These are phyloP conservation scores for Lepidocyrtoides sp. DNA, from an alignment of 2,888 invertebrate species.

Conservation along the genomic window DNA sequence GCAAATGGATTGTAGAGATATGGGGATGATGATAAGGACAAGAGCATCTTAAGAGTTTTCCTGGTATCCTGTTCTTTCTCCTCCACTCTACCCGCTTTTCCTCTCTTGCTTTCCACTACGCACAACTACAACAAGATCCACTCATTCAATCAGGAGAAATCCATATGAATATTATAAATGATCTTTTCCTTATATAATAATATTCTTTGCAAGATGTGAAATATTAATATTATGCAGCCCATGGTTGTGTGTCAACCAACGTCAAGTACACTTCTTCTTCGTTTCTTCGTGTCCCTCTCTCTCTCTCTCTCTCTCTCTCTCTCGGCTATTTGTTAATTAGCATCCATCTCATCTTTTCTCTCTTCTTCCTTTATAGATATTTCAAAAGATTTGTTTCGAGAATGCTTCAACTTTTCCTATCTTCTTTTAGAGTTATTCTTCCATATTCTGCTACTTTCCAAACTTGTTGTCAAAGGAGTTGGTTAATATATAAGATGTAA, in stretches of 20 bases:
- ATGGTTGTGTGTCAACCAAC: constrained; percentile 9
- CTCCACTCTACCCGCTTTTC: background rate
- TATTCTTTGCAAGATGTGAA: too few species aligned
- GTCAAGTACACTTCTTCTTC: constrained; percentile 13
- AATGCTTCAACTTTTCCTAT: constrained; percentile 44
- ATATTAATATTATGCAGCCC: too few species aligned
- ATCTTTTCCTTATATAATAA: background rate
- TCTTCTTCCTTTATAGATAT: background rate
- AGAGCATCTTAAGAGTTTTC: constrained; percentile 61
- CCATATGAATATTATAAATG: constrained; percentile 10
- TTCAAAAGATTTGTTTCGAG: constrained; percentile 35
- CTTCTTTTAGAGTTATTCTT: constrained; percentile 11
- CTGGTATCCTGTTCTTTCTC: constrained; percentile 46
- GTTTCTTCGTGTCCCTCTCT: background rate
- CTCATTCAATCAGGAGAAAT: constrained; percentile 10
- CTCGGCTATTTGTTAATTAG: constrained; percentile 35
- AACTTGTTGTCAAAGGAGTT: background rate
- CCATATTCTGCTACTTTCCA: background rate
- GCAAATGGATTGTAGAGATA: constrained; percentile 53
- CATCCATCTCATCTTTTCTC: constrained; percentile 2
- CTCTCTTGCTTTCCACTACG: background rate
- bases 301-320: background rate
- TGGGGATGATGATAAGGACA: constrained; percentile 54
- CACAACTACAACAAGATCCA: background rate
- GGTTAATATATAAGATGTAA: background rate